Conservation (phyloP, 2,888 invertebrate species). For the Stegophylla sp. region DNA sequence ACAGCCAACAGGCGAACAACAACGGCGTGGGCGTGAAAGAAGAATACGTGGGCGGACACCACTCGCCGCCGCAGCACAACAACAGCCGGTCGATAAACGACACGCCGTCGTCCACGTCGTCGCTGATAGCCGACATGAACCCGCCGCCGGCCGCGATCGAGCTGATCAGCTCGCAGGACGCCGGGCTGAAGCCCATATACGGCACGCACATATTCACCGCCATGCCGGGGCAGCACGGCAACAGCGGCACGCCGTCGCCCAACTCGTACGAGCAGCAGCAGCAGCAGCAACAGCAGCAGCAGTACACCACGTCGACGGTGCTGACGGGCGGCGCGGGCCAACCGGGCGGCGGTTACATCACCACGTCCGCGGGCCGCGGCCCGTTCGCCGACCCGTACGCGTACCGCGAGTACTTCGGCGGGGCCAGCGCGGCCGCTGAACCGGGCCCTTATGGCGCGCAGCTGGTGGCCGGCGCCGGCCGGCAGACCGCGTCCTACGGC, state of each 20-base stretch:
- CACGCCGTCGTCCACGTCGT: slow-evolving; percentile 73
- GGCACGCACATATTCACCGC: slow-evolving; percentile 75
- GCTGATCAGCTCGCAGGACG: slow-evolving; percentile 66
- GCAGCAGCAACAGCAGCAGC: slow-evolving; percentile 64
- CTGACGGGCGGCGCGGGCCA: slow-evolving; percentile 62
- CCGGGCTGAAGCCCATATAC: slow-evolving; percentile 70
- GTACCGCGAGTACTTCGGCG: slow-evolving; percentile 79
- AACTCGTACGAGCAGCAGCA: slow-evolving; percentile 69
- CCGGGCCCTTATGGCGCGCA: slow-evolving; percentile 62
- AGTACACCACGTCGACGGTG: slow-evolving; percentile 64
- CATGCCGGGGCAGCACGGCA: slow-evolving; percentile 64
- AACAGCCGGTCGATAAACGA: slow-evolving; percentile 73
- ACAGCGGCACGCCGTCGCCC: slow-evolving; percentile 72
- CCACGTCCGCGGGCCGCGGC: slow-evolving; percentile 66
- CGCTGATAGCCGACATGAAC: slow-evolving; percentile 69
- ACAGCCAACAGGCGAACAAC: slow-evolving; percentile 65
- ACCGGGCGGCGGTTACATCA: slow-evolving; percentile 64
- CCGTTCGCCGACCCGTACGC: slow-evolving; percentile 77
- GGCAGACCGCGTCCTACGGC: slow-evolving; percentile 65
- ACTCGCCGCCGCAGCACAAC: slow-evolving; percentile 73
- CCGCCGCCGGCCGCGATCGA: slow-evolving; percentile 72
- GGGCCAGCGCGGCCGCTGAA: slow-evolving; percentile 67
- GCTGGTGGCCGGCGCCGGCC: slow-evolving; percentile 64
- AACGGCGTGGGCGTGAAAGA: slow-evolving; percentile 63
- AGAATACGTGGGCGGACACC: slow-evolving; percentile 63